Percentiles rank a stretch among this genome's conserved stretches.
phyloP scores from a whole-genome alignment of 1,140 invertebrate genomes.

The Heterodera schachtii region DNA sequence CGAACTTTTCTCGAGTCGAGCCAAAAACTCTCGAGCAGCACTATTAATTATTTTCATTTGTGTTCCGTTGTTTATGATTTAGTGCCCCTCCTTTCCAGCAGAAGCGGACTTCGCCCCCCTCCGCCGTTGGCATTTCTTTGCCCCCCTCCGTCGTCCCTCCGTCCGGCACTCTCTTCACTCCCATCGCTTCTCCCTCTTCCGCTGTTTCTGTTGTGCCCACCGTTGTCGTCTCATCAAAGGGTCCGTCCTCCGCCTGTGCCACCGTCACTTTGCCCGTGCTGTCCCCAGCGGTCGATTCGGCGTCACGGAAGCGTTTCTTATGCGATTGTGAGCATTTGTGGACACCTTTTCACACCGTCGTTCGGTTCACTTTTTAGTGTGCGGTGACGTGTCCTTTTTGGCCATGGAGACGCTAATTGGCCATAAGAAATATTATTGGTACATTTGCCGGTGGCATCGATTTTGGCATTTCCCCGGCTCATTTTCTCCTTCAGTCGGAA shows the following conservation, averaged over 20 bases:
- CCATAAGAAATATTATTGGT: slow-evolving; percentile 28
- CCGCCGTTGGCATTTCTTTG: not conserved
- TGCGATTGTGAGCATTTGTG: slow-evolving; percentile 22
- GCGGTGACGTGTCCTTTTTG: slow-evolving; percentile 26
- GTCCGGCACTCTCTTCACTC: not conserved
- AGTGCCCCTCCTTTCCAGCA: not conserved
- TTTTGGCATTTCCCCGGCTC: not conserved
- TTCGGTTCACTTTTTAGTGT: slow-evolving; percentile 11
- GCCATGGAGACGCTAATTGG: slow-evolving; percentile 21
- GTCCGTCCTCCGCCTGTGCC: not conserved
- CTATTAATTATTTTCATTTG: no score
- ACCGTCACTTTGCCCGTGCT: not conserved
- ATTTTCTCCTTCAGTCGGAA: slow-evolving; percentile 3
- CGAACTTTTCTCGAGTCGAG: no score
- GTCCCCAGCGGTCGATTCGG: not conserved
- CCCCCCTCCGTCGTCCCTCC: not conserved
- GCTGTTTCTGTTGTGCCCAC: not conserved
- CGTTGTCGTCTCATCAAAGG: not conserved
- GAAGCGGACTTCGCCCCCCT: not conserved
- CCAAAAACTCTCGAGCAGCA: no score
- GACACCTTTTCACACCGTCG: not conserved
- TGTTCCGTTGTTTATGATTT: no score
- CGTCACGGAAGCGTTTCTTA: slow-evolving; percentile 13
- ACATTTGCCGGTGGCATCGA: no score
- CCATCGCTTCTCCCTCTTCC: not conserved